phyloP scores from a whole-genome alignment of 2,888 invertebrate genomes.

The Lasioglossum calceatum region DNA sequence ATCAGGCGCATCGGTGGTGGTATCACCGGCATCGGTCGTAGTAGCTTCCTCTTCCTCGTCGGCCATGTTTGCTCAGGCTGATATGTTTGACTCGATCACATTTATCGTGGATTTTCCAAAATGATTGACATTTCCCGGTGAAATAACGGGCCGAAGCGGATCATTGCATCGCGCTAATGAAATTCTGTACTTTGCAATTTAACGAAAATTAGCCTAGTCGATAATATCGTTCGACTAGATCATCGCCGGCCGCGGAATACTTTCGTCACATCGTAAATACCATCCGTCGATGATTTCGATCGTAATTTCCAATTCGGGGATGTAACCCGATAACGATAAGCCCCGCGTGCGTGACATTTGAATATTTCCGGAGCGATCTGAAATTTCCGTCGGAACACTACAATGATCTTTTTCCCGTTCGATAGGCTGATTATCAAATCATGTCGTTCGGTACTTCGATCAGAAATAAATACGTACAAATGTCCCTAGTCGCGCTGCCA shows the following conservation, averaged over 20 bases:
- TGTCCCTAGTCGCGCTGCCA: neutral
- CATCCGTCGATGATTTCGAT: neutral
- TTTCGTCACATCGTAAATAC: neutral
- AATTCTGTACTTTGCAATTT: neutral
- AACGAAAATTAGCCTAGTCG: neutral
- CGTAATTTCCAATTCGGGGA: constrained; percentile 17
- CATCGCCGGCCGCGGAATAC: neutral
- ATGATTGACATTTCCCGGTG: neutral
- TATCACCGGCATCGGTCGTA: neutral
- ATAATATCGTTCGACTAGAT: constrained; percentile 19
- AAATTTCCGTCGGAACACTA: constrained; percentile 26
- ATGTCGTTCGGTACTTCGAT: constrained; percentile 20
- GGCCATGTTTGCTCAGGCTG: constrained; percentile 28
- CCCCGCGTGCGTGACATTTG: neutral
- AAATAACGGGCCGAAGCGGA: neutral
- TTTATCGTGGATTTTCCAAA: neutral
- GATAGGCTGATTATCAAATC: constrained; percentile 26
- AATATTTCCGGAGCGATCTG: constrained; percentile 8
- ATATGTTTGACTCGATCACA: neutral
- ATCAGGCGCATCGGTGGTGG: constrained; percentile 4
- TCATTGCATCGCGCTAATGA: neutral
- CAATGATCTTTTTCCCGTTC: neutral
- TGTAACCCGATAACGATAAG: constrained; percentile 34
- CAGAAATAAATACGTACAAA: neutral
- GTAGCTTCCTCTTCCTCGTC: constrained; percentile 11